Evolutionary conservation across 2,113 vertebrate species (phyloP), one percentile per base, ranked within the genome.

Genomic region (Australoheros scitulus): DNA sequence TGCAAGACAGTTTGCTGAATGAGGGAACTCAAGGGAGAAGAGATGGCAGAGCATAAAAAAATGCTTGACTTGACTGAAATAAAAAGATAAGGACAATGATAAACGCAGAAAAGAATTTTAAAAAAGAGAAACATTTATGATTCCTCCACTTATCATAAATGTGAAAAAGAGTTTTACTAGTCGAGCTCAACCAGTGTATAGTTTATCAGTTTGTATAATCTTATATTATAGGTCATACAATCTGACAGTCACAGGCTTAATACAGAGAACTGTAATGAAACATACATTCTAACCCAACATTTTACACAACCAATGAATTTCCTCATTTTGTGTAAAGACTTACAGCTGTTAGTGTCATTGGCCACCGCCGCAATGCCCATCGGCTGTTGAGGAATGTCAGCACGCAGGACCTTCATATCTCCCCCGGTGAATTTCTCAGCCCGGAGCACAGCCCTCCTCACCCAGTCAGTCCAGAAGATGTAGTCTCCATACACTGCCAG

Each of bases 391-490:
- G 98, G 98, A 70, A 99, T 99, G 95, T 99, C 98, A 0, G 97
- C 97, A 0, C 98, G 96, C 82, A 99, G 95, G 10, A 99, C 96
- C 86, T 98, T 98, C 96, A 99, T 98, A 91, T 99, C 97, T 0
- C 96, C 96, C 57, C 98, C 98, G 15, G 97, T 96, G 15, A 97
- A 97, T 83, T 99, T 99, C 95, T 98, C 97, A 11, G 98, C 98
- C 0, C 98, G 95, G 2, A 99, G 97, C 85, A 99, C 98, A 0
- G 98, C 98, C 70, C 98, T 92, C 82, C 98, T 96, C 61, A 99
- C 98, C 98, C 98, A 99, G 95, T 99, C 98, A 0, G 98, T 99
- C 98, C 98, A 99, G 95, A 99, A 99, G 93, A 99, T 98, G 93
- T 98, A 97, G 76, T 99, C 97, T 0, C 98, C 98, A 0, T 99